Conservation (phyloP, 2,797 vertebrate species). For the Octomys mimax region DNA sequence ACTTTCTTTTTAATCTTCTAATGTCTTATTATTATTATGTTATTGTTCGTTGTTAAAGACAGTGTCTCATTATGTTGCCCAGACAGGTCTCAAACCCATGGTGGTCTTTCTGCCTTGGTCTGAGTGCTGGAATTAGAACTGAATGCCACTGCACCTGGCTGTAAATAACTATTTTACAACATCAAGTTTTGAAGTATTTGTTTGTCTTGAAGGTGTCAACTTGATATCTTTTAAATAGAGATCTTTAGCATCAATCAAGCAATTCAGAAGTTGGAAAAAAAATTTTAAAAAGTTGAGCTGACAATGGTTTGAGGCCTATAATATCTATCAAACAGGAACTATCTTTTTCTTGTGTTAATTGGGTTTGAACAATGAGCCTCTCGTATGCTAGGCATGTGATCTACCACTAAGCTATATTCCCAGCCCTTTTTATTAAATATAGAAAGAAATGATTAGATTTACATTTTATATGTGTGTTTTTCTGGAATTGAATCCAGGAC, state of each 20-base stretch:
- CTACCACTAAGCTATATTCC: background rate
- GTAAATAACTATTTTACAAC: background rate
- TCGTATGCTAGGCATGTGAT: background rate
- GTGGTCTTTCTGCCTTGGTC: background rate
- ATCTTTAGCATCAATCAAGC: background rate
- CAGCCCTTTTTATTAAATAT: background rate
- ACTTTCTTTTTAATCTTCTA: constrained; percentile 4
- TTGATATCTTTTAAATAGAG: background rate
- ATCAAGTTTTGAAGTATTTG: background rate
- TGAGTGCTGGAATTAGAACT: background rate
- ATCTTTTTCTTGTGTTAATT: background rate
- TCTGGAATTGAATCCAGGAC: no score
- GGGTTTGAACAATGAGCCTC: background rate
- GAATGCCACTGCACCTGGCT: background rate
- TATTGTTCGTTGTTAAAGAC: background rate
- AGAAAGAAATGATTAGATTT: background rate
- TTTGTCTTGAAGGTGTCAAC: background rate
- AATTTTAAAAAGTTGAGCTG: background rate
- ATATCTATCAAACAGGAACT: background rate
- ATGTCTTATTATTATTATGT: background rate
- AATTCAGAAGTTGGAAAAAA: background rate
- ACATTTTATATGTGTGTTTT: background rate
- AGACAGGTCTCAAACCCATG: background rate
- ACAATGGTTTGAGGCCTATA: background rate
- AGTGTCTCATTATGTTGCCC: background rate